phyloP scores from a whole-genome alignment of 2,888 invertebrate species.

The Eristalinus aeneus region DNA sequence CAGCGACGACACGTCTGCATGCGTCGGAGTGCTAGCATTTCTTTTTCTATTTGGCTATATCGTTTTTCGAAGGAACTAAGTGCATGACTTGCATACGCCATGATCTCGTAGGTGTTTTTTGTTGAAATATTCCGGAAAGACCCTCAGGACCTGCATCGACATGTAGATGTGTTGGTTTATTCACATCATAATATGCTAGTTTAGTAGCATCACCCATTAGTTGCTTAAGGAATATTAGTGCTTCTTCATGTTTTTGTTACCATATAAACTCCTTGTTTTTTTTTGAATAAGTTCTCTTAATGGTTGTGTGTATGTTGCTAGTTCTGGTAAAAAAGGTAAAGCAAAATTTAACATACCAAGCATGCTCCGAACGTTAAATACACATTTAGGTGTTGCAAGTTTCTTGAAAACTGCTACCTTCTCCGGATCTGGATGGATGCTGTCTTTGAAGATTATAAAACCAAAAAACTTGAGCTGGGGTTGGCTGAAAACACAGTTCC shows the following conservation, averaged over 20 bases:
- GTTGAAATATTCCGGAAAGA: slow-evolving; percentile 5
- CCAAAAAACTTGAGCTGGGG: slow-evolving; percentile 3
- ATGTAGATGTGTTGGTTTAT: slow-evolving; percentile 22
- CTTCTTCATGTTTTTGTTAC: slow-evolving; percentile 3
- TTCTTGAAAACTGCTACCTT: neutral
- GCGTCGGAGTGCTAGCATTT: slow-evolving; percentile 50
- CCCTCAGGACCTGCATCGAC: slow-evolving; percentile 23
- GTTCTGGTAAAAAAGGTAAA: slow-evolving; percentile 2
- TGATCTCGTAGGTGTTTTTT: neutral
- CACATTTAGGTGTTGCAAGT: neutral
- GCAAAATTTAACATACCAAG: slow-evolving; percentile 1
- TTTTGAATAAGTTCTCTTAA: neutral
- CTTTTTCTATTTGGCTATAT: slow-evolving; percentile 72
- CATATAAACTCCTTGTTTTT: no score
- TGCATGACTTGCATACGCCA: slow-evolving; percentile 8
- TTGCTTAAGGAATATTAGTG: neutral
- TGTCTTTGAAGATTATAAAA: slow-evolving; percentile 6
- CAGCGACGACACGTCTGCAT: no score
- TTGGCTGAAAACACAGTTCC: neutral
- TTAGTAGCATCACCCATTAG: slow-evolving; percentile 4
- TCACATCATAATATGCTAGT: slow-evolving; percentile 3
- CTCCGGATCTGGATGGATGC: slow-evolving; percentile 10
- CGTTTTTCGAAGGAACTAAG: slow-evolving; percentile 26
- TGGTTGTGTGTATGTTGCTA: slow-evolving; percentile 5
- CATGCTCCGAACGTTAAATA: slow-evolving; percentile 4